These are phyloP conservation scores for Homarus americanus DNA, from an alignment of 1,140 invertebrate genomes.

Conservation along the genomic window DNA sequence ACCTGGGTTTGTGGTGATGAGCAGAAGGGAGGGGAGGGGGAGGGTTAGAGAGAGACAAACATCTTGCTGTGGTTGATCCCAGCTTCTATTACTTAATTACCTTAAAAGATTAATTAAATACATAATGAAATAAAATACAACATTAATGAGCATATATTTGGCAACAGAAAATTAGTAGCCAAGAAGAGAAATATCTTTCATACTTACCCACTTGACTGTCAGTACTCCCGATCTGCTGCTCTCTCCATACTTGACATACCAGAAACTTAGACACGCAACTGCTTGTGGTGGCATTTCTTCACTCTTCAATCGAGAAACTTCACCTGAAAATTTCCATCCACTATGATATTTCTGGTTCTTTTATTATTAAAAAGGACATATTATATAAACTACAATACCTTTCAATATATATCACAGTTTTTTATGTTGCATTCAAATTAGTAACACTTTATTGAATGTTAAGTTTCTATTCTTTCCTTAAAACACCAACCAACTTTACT, in stretches of 20 bases:
- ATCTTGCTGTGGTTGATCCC: too few species aligned
- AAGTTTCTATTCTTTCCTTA: neutral
- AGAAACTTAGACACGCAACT: constrained; percentile 49
- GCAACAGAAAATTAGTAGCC: too few species aligned
- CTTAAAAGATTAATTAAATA: too few species aligned
- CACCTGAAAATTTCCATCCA: constrained; percentile 23
- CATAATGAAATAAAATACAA: too few species aligned
- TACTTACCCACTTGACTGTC: constrained; percentile 27
- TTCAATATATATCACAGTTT: neutral
- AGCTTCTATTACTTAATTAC: too few species aligned
- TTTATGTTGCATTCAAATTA: too few species aligned
- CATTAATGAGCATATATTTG: too few species aligned
- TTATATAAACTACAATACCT: neutral
- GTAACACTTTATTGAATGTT: too few species aligned
- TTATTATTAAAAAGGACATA: neutral
- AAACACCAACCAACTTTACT: neutral
- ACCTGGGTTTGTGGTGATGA: too few species aligned
- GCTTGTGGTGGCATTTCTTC: neutral
- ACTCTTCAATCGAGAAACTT: constrained; percentile 33
- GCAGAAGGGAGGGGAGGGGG: too few species aligned
- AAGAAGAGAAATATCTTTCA: neutral
- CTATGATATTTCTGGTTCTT: neutral
- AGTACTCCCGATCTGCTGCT: constrained; percentile 46
- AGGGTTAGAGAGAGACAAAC: too few species aligned
- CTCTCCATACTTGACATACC: constrained; percentile 68